These are phyloP conservation scores for Cottus gobio DNA, from an alignment of 2,113 vertebrate genomes.

Conservation along the genomic window DNA sequence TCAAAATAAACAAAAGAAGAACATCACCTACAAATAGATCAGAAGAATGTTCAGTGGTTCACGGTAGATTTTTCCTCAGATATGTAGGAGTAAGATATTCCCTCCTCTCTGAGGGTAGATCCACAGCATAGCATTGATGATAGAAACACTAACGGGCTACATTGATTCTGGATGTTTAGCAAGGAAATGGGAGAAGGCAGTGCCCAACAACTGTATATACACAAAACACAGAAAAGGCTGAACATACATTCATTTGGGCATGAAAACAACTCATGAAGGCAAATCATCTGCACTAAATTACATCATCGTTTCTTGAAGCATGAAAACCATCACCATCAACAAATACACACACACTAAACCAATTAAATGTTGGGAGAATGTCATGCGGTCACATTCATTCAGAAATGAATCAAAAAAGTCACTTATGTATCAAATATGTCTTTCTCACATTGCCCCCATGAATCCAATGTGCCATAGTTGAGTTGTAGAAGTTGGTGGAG, in stretches of 20 bases:
- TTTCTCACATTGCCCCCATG: not conserved
- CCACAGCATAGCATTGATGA: not conserved
- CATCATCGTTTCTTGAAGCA: conserved; percentile 2
- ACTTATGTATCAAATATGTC: not conserved
- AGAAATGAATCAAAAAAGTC: not conserved
- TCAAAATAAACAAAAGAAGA: not conserved
- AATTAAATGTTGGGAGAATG: conserved; percentile 5
- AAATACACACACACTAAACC: not conserved
- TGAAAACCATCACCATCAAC: not conserved
- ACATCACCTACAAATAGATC: not conserved
- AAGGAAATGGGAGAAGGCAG: not conserved
- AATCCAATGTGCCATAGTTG: conserved; percentile 4
- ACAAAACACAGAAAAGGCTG: conserved; percentile 1
- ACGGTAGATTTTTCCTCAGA: not conserved
- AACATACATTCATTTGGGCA: conserved; percentile 53
- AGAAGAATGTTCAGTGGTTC: not conserved
- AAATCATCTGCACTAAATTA: conserved; percentile 17
- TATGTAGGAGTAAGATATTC: not conserved
- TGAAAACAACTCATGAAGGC: conserved; percentile 48
- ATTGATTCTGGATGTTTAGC: conserved; percentile 17
- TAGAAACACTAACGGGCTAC: conserved; percentile 24
- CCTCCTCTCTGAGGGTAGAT: not conserved
- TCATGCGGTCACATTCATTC: conserved; percentile 31
- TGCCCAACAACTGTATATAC: conserved; percentile 19
- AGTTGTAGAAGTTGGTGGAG: not conserved